These are phyloP conservation scores for Cygnus olor DNA, from an alignment of 2,797 vertebrate species.

Conservation along the genomic window DNA sequence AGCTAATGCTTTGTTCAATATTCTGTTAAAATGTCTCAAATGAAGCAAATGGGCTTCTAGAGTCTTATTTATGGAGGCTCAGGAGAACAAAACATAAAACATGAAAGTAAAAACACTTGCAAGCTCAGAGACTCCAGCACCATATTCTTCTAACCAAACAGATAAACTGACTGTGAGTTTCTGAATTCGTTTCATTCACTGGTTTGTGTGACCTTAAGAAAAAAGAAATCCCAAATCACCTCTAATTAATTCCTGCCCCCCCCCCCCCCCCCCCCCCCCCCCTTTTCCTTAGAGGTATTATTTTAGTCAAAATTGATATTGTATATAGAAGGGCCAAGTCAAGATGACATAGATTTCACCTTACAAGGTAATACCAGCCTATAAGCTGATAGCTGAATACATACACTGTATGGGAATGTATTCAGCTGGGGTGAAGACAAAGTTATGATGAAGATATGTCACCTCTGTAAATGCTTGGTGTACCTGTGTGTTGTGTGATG, in stretches of 20 bases:
- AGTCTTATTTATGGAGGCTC: constrained; percentile 26
- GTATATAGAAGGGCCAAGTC: neutral
- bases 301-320: neutral
- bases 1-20: constrained; percentile 51
- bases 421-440: neutral
- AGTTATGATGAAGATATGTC: neutral
- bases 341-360: neutral
- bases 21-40: constrained; percentile 43
- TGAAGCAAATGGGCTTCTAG: constrained; percentile 9
- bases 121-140: neutral
- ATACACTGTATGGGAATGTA: too few relatives aligned
- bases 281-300: neutral
- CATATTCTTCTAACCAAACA: neutral
- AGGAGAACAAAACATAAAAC: neutral
- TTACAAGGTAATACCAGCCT: neutral
- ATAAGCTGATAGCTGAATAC: neutral
- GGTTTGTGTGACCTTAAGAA: neutral
- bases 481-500: neutral
- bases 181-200: neutral
- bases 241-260: neutral
- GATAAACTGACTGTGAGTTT: neutral
- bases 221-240: neutral
- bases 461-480: neutral
- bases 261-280: too few relatives aligned
- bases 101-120: neutral